phyloP scores from a whole-genome alignment of 2,888 invertebrate genomes.

The Eugnorisma glareosa region DNA sequence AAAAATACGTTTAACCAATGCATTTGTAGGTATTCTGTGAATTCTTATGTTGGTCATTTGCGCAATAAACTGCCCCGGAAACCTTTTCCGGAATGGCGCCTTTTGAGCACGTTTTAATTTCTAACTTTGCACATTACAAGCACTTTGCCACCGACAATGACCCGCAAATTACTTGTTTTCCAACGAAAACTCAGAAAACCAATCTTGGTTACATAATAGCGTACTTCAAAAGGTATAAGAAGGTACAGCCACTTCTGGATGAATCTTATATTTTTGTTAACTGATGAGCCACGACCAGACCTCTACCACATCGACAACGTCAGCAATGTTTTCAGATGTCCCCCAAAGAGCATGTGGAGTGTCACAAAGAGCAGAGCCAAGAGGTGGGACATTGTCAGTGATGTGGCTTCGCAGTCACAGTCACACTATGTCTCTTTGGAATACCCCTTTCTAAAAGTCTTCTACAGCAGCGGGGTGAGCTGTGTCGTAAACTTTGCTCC shows the following conservation, averaged over 20 bases:
- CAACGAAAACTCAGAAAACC: neutral
- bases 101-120: neutral
- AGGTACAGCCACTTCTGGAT: neutral
- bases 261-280: neutral
- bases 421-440: neutral
- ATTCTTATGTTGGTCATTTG: neutral
- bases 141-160: neutral
- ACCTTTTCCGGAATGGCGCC: neutral
- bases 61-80: neutral
- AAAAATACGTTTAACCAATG: neutral
- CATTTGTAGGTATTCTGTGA: neutral
- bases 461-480: too few relatives aligned
- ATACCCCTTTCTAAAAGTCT: neutral
- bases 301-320: neutral
- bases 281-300: neutral
- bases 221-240: neutral
- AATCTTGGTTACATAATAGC: neutral
- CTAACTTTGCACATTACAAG: slow-evolving; percentile 6
- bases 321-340: neutral
- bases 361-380: neutral
- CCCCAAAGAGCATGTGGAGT: neutral
- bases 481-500: too few relatives aligned
- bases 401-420: neutral
- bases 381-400: neutral
- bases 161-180: neutral